phyloP scores from a whole-genome alignment of 2,797 vertebrate genomes.

The Scyliorhinus canicula region DNA sequence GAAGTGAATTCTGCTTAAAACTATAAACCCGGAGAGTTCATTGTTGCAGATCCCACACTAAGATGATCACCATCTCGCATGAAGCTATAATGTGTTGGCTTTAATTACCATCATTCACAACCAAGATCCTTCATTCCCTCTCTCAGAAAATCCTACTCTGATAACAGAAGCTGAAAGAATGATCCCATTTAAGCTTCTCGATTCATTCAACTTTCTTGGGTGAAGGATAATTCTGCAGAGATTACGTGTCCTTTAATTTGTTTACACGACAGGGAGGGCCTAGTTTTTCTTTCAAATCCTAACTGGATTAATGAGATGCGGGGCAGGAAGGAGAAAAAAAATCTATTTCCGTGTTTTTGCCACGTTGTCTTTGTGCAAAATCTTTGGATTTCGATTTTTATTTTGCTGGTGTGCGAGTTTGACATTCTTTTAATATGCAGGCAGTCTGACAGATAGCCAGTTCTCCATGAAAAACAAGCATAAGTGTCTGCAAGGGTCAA shows the following conservation, averaged over 20 bases:
- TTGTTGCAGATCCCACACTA: neutral
- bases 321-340: neutral
- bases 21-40: neutral
- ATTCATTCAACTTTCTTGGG: neutral
- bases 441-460: neutral
- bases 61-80: neutral
- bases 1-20: neutral
- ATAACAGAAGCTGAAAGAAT: constrained; percentile 18
- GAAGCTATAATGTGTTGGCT: neutral
- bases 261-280: neutral
- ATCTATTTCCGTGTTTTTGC: neutral
- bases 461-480: neutral
- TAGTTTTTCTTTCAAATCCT: neutral
- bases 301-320: neutral
- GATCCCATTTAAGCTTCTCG: constrained; percentile 4
- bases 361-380: neutral
- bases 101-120: neutral
- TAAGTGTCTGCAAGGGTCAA: neutral
- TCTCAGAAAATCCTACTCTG: constrained; percentile 8
- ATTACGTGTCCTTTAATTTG: neutral
- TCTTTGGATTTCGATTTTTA: neutral
- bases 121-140: neutral
- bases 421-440: neutral
- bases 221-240: neutral
- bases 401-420: neutral